Percentiles rank a stretch among this genome's conserved stretches.
These are phyloP conservation scores for Erpornis zantholeuca DNA, from an alignment of 2,113 vertebrate genomes.

Conservation along the genomic window DNA sequence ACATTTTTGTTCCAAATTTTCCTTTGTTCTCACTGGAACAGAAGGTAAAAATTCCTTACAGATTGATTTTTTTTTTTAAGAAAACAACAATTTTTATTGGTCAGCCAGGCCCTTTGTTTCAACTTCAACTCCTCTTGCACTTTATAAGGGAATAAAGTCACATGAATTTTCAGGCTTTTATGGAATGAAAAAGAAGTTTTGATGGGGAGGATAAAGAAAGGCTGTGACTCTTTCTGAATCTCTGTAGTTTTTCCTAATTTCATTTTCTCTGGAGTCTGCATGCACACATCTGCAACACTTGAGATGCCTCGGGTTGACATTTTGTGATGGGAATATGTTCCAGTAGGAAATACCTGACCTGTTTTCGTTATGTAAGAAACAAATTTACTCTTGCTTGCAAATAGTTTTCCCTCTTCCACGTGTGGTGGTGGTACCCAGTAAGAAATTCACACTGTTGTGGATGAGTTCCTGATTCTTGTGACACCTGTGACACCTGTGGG, in stretches of 20 bases:
- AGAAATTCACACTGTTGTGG: not conserved
- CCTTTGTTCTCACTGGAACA: not conserved
- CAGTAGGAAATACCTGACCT: not conserved
- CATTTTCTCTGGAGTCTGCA: not conserved
- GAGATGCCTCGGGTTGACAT: not conserved
- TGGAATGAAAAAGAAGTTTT: not conserved
- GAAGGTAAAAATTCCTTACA: not conserved
- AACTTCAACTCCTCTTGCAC: not conserved
- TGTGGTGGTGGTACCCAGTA: not conserved
- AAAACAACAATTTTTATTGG: not conserved
- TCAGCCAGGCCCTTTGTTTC: not conserved
- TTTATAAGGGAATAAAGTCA: not conserved
- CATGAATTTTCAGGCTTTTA: not conserved
- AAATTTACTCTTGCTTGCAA: not conserved
- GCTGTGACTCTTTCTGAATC: not conserved
- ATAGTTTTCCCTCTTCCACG: not conserved
- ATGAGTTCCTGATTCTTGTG: not conserved
- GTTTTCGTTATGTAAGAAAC: not conserved
- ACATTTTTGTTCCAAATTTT: not conserved
- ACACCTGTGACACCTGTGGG: not conserved
- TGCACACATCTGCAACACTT: not conserved
- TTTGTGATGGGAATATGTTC: not conserved
- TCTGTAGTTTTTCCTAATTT: not conserved
- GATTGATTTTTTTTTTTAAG: not conserved
- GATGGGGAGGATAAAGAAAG: not conserved